Conservation (phyloP, 2,113 vertebrate genomes). For the Andinoacara biseriatus region DNA sequence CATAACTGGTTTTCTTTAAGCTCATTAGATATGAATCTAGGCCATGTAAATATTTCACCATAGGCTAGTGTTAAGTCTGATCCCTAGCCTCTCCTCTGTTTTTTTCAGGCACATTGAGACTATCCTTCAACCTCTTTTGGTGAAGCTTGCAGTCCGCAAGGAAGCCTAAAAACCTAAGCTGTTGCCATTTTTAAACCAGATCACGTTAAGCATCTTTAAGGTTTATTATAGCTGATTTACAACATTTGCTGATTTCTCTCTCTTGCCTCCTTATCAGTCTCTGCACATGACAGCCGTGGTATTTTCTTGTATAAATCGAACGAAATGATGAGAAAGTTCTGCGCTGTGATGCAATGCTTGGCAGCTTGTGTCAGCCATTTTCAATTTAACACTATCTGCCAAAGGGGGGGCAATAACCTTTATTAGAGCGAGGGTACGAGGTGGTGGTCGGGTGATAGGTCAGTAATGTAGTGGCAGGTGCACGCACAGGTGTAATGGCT, state of each 20-base stretch:
- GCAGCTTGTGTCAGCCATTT: conserved; percentile 32
- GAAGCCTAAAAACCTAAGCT: conserved; percentile 8
- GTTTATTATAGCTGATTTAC: conserved; percentile 27
- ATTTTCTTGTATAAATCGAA: not conserved
- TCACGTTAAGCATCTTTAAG: conserved; percentile 9
- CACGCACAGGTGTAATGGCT: conserved; percentile 35
- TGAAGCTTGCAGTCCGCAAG: conserved; percentile 1
- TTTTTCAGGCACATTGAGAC: conserved; percentile 35
- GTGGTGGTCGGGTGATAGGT: conserved; percentile 35
- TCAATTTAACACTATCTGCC: conserved; percentile 35
- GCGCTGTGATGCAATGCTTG: conserved; percentile 4
- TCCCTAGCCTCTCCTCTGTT: conserved; percentile 47
- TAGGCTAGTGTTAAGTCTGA: conserved; percentile 68
- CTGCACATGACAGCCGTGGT: not conserved
- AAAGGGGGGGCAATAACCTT: conserved; percentile 33
- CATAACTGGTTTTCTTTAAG: conserved; percentile 68
- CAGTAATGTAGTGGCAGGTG: not conserved
- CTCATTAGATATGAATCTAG: conserved; percentile 77
- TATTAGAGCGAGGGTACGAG: conserved; percentile 14
- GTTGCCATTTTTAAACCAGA: conserved; percentile 35
- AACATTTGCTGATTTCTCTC: not conserved
- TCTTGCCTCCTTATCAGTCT: not conserved
- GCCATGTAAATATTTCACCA: conserved; percentile 76
- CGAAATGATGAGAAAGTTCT: not conserved
- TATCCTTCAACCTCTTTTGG: conserved; percentile 13